These are phyloP conservation scores for Platichthys stellatus DNA, from an alignment of 2,113 vertebrate genomes.

Conservation along the genomic window DNA sequence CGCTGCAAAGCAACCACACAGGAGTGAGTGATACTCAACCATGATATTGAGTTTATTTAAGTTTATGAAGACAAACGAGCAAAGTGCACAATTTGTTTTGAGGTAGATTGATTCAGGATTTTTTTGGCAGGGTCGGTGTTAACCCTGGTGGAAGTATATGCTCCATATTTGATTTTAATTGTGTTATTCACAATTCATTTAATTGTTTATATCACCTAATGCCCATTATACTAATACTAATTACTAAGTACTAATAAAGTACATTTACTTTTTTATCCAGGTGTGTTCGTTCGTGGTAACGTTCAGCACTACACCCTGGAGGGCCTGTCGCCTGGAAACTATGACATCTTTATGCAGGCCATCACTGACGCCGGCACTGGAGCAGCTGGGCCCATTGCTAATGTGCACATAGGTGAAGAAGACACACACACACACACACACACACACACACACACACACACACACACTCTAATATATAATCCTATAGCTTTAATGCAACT, in stretches of 20 bases:
- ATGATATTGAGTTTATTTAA: no score
- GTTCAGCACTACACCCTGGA: constrained; percentile 43
- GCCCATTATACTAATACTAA: no score
- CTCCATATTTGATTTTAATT: no score
- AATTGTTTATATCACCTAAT: no score
- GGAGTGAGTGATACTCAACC: constrained; percentile 56
- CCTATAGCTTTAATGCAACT: neutral
- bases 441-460: neutral
- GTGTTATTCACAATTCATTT: no score
- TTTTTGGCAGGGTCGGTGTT: no score
- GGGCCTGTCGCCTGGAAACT: constrained; percentile 59
- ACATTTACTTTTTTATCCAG: constrained; percentile 25
- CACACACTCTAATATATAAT: neutral
- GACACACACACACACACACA: neutral
- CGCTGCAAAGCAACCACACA: constrained; percentile 26
- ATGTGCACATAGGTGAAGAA: constrained; percentile 48
- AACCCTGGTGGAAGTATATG: no score
- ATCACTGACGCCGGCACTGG: constrained; percentile 69
- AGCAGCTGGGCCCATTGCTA: constrained; percentile 32
- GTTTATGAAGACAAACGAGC: no score
- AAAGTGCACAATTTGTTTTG: neutral
- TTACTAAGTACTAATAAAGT: neutral
- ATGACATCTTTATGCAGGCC: constrained; percentile 64
- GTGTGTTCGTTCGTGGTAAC: constrained; percentile 24
- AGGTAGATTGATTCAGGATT: no score